Percentiles rank a stretch among this genome's conserved stretches.
phyloP scores from a whole-genome alignment of 1,140 invertebrate genomes.

The Monomorium pharaonis region DNA sequence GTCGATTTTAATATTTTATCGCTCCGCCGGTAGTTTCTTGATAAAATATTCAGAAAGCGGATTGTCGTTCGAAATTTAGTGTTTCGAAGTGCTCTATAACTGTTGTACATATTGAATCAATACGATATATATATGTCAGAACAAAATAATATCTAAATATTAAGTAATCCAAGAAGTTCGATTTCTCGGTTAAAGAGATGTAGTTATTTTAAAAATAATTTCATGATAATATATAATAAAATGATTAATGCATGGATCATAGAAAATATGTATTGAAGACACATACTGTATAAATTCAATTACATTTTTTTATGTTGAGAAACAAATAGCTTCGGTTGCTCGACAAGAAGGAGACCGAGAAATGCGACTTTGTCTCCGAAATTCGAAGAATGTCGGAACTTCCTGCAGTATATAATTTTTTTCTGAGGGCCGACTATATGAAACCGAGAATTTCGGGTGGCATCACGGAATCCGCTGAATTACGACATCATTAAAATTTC shows the following conservation, averaged over 20 bases:
- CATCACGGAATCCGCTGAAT: conserved; percentile 61
- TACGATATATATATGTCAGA: neutral
- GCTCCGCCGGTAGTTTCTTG: neutral
- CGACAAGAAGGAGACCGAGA: neutral
- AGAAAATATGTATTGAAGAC: neutral
- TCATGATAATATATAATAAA: neutral
- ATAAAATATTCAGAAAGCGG: conserved; percentile 39
- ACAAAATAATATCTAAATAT: neutral
- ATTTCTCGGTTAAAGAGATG: neutral
- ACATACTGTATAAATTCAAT: neutral
- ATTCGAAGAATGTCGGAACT: neutral
- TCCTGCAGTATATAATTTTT: conserved; percentile 1
- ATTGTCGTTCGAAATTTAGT: neutral
- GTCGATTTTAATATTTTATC: conserved; percentile 43
- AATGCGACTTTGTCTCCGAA: neutral
- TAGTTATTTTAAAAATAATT: neutral
- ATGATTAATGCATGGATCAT: neutral
- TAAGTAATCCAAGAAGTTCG: neutral
- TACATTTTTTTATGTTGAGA: neutral
- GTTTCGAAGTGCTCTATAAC: neutral
- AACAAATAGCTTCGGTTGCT: neutral
- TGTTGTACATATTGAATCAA: neutral
- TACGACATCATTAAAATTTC: conserved; percentile 68
- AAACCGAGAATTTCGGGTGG: conserved; percentile 24
- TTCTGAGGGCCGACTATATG: neutral